Evolutionary conservation across 2,113 vertebrate genomes (phyloP), one percentile per base, ranked within the genome.

Genomic region (Anguilla japonica): DNA sequence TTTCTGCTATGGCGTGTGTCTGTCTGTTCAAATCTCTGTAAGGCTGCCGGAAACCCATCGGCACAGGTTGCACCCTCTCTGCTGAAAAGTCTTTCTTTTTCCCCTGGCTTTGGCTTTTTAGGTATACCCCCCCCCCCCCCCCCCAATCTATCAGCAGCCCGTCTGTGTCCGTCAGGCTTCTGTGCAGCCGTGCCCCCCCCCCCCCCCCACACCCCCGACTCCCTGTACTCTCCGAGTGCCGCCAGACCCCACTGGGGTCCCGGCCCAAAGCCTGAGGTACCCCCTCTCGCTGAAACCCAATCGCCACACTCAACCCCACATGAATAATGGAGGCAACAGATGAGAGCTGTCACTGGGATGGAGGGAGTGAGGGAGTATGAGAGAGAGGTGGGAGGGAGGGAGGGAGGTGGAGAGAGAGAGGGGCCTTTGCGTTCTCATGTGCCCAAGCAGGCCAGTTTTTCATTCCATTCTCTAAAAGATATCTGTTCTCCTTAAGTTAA

Each of bases 321-420:
- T 40, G 88, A 90, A 87, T 93, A 89, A 95, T 95, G 93, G 91
- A 87, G 87, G 82, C 89, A 94, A 91, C 94, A 94, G 92, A 93
- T 89, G 85, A 40, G 79, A n/a, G 39, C 79, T 34, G 43, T 85
- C 46, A 84, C 81, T n/a, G 34, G 41, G 43, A 82, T 14, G 41
- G 18, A 82, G 81, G 81, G 46, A 80, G 56, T 87, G 82, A 88
- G 86, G 89, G 90, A 90, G 91, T 91, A 88, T 88, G 83, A 86
- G 87, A 88, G 88, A 84, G 81, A 22, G n/a, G 85, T n/a, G 56
- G 88, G 82, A 88, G 86, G 89, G 90, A 90, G 91, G 91, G 83
- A 86, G 87, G 87, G 88, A 84, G 81, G 18, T 26, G 85, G 20
- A 78, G 50, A 85, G 7, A 53, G 79, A 43, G 14, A 79, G 18